Evolutionary conservation across 2,888 invertebrate genomes (phyloP), one percentile per base, ranked within the genome.

Genomic region (Macaria liturata): DNA sequence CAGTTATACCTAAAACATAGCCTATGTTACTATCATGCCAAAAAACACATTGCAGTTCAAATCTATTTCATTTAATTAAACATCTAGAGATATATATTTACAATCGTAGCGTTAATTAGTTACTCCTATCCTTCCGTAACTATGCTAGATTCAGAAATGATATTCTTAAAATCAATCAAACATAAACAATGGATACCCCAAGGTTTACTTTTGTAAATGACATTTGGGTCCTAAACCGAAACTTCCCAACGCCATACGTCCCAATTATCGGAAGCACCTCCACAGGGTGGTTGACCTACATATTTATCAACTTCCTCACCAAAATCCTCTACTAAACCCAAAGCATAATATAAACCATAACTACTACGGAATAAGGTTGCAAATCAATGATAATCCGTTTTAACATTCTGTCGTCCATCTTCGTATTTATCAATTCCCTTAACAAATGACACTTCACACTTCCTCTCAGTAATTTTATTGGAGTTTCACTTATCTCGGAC

Each of bases 241-340:
- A 59, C 50, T 54, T 51, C 50, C 48, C 54, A 2, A 48, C 51
- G 51, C 50, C 54, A 54, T 71, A 74, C 73, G 72, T 72, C 76
- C 78, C 76, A 80, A 81, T 79, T 77, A 80, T 76, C 68, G 66
- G 57, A 57, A 69, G 66, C 69, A 66, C 70, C 77, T 72, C 71
- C 72, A 71, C 69, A 67, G 65, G 69, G 74, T 69, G 73, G 72
- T 76, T 83, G 82, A 81, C 83, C 82, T 81, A 81, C 68, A 76
- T 81, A 71, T 43, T 50, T 62, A 71, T 44, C n/a, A 9, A 66
- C 68, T 66, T 54, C 62, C 64, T 67, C 67, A 65, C 67, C 54
- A 65, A 63, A 70, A 56, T 66, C 54, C 49, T 37, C 48, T 32
- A 46, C 37, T 70, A 62, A 74, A 70, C 73, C 68, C 65, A 57